phyloP scores from a whole-genome alignment of 2,797 vertebrate species.

The Scolopax rusticola region DNA sequence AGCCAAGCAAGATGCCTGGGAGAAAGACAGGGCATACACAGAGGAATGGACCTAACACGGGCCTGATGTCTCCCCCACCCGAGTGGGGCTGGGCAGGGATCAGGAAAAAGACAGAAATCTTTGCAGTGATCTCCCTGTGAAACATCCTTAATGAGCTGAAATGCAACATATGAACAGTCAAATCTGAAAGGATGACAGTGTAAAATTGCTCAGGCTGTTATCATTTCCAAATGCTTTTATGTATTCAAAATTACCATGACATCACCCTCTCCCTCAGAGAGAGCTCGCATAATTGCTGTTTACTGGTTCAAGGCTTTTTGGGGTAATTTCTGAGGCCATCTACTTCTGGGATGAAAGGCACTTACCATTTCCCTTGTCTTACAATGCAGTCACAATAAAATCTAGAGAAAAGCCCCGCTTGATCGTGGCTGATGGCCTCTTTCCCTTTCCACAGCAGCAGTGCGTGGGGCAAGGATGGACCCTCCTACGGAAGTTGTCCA shows the following conservation, averaged over 20 bases:
- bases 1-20: neutral
- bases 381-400: neutral
- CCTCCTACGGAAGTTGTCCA: neutral
- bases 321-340: slow-evolving; percentile 16
- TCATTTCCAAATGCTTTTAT: slow-evolving; percentile 44
- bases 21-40: fast-evolving
- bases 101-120: neutral
- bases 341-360: neutral
- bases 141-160: slow-evolving; percentile 16
- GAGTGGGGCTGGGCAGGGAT: neutral
- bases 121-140: neutral
- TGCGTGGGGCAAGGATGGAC: neutral
- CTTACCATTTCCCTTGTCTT: neutral
- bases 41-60: neutral
- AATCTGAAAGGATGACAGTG: slow-evolving; percentile 27
- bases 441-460: fast-evolving
- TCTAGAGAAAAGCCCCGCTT: neutral
- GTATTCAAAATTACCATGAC: slow-evolving; percentile 51
- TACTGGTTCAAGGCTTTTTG: slow-evolving; percentile 38
- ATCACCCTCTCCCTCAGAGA: slow-evolving; percentile 12
- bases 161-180: neutral
- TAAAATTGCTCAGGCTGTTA: slow-evolving; percentile 24
- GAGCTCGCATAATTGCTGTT: slow-evolving; percentile 24
- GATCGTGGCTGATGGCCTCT: neutral
- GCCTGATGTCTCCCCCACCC: too few species aligned